Evolutionary conservation across 2,888 invertebrate genomes (phyloP), one percentile per base, ranked within the genome.

Genomic region (Thera obeliscata): DNA sequence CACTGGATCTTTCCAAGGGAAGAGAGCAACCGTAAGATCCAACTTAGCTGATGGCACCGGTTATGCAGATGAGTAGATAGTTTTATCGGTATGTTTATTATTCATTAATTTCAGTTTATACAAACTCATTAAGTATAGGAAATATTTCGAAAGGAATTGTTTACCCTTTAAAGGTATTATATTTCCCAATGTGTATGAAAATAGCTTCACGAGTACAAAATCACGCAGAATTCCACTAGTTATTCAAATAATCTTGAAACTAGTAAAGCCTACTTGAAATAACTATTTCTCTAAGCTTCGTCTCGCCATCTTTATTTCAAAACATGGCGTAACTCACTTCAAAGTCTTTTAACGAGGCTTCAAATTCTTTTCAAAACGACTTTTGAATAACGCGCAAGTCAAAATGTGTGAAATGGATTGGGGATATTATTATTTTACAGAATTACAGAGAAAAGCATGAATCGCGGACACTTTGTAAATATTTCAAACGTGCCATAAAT

Each of bases 301-400:
- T 9, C 2, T 46, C 9, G 8, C 43, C 9, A 46, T 9, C 9
- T 46, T 7, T 46, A 46, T 43, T 43, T 43, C 43, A 43, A 43
- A 8, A 43, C 7, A 1, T 43, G 3, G 4, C 38, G 38, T 43
- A 7, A 43, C 43, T 7, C 5, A 9, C 54, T 35, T 2, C 38
- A 41, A 12, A 56, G 38, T 2, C 7, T 55, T 12, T 22, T 35
- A 50, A 22, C 5, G 48, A 52, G 66, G 55, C 48, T 57, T n/a
- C 9, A 59, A 43, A 63, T 60, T 62, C 41, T 36, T 62, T 59
- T 59, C 43, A 58, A 61, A 68, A 57, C 68, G 64, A 62, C 70
- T 66, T 60, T 3, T 64, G 64, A 68, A 72, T 72, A 66, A 68
- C 66, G 65, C 43, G 61, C n/a, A 60, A 56, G 59, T 64, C 50